Evolutionary conservation across 2,113 vertebrate species (phyloP), one percentile per base, ranked within the genome.

Genomic region (Antigone vipio): DNA sequence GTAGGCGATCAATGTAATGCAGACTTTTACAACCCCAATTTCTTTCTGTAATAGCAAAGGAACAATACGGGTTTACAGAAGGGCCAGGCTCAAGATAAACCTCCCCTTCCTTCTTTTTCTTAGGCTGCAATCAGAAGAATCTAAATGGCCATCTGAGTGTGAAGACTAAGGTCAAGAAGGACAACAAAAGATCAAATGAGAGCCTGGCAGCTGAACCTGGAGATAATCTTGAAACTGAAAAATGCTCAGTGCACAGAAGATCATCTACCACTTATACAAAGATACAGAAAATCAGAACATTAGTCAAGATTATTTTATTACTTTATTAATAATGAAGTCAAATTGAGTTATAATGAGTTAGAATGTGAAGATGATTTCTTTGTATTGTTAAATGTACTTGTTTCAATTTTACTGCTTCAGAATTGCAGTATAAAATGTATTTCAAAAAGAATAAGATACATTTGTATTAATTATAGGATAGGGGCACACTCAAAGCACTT

Each of bases 361-460:
- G 74, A 93, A 95, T 66, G 82, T 79, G 91, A 92, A 82, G 75
- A 96, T 63, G 35, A 96, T 94, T 62, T 71, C 83, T 95, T 95
- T 96, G 75, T 94, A 86, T 96, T 96, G 66, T 78, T 97, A 97
- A 97, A 96, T 92, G 45, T 68, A 93, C 95, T 98, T 96, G 34
- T 94, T 74, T 98, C 97, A 97, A 96, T 95, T 97, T 97, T 97
- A 95, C 59, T 91, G 42, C 94, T 95, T 94, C 90, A 90, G 87
- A 97, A 96, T 85, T 96, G 74, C 66, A 90, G 79, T 32, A 94
- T 90, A 78, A 86, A 93, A 88, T 83, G 15, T 63, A 77, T 66
- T 84, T 90, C 16, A 91, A 76, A 88, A 88, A 60, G 47, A 92
- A 81, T 77, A 94, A 55, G 78, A 93, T 75, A 85, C 34, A 92